These are phyloP conservation scores for Oryzias dopingdopingensis DNA, from an alignment of 2,797 vertebrate genomes.

Conservation along the genomic window DNA sequence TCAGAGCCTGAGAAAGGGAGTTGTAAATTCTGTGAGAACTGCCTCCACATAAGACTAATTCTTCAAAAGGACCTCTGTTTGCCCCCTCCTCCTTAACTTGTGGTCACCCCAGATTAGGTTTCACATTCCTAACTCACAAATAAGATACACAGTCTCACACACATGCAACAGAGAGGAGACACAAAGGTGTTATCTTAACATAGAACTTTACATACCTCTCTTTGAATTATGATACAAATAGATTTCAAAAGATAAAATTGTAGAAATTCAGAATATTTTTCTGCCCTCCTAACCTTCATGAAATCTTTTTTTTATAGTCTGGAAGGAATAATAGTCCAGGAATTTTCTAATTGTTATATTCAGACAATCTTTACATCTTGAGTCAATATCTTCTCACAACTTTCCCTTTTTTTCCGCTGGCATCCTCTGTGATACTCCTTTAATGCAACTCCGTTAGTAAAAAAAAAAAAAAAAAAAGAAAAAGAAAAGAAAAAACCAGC, in stretches of 20 bases:
- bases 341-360: too few species aligned
- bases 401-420: neutral
- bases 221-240: too few species aligned
- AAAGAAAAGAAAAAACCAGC: constrained; percentile 70
- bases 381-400: constrained; percentile 43
- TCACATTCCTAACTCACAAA: constrained; percentile 68
- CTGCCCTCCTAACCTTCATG: too few species aligned
- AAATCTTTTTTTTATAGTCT: too few species aligned
- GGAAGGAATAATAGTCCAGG: too few species aligned
- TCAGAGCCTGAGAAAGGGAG: constrained; percentile 18
- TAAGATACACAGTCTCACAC: constrained; percentile 36
- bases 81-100: constrained; percentile 15
- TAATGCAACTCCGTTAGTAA: constrained; percentile 27
- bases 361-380: constrained; percentile 44
- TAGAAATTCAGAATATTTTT: too few species aligned
- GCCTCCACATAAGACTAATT: constrained; percentile 39
- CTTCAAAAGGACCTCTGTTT: constrained; percentile 42
- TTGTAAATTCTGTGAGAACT: constrained; percentile 41
- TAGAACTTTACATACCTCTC: neutral
- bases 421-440: constrained; percentile 19
- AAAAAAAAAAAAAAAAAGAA: constrained; percentile 44
- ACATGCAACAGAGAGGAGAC: constrained; percentile 16
- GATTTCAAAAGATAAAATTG: too few species aligned
- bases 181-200: constrained; percentile 16
- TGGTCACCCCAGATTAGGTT: constrained; percentile 60